Evolutionary conservation across 2,888 invertebrate species (phyloP).

Genomic region (Chymomyza procnemis): DNA sequence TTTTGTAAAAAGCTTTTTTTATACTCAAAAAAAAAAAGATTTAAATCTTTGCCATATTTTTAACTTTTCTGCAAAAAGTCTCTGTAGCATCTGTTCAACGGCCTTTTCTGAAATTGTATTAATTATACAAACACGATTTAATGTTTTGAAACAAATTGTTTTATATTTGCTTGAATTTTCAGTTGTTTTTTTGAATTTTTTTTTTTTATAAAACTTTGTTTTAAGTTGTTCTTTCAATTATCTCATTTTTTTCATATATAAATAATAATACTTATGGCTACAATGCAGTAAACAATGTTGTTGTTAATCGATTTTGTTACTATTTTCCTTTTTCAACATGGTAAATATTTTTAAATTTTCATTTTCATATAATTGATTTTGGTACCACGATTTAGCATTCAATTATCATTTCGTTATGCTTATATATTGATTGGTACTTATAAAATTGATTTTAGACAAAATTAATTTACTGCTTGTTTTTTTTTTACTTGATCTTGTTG

Average conservation of each 20-base stretch:
- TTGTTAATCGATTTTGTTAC: conserved; percentile 26
- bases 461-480: conserved; percentile 29
- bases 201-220: conserved; percentile 75
- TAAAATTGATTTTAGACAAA: conserved; percentile 6
- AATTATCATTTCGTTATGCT: conserved; percentile 15
- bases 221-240: conserved; percentile 67
- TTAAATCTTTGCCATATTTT: too few relatives aligned
- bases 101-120: too few relatives aligned
- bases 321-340: conserved; percentile 13
- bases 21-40: too few relatives aligned
- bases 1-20: too few relatives aligned
- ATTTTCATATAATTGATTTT: conserved; percentile 51
- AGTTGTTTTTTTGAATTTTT: conserved; percentile 48
- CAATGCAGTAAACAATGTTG: conserved; percentile 71
- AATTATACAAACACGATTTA: conserved; percentile 2
- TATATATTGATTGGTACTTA: too few relatives aligned
- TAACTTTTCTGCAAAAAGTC: too few relatives aligned
- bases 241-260: conserved; percentile 67
- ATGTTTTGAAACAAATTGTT: conserved; percentile 71
- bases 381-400: conserved; percentile 10
- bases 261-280: conserved; percentile 76
- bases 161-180: conserved; percentile 64
- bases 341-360: conserved; percentile 14
- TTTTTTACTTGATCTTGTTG: conserved; percentile 13
- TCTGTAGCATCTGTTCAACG: too few relatives aligned